Evolutionary conservation across 1,140 invertebrate species (phyloP).

Genomic region (Bombus turneri): DNA sequence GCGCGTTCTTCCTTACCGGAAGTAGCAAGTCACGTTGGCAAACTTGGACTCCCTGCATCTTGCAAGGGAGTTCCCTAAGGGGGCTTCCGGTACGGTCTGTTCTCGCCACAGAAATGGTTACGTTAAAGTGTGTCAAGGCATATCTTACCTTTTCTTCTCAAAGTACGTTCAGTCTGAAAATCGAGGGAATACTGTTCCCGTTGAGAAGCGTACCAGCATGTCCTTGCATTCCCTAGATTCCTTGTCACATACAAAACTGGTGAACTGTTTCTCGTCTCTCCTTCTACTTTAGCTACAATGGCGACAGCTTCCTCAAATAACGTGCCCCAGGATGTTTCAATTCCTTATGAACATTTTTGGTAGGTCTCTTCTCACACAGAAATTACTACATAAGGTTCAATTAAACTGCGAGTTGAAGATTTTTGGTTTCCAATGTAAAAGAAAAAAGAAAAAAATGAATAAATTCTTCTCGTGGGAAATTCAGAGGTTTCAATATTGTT

Average conservation of each 20-base stretch:
- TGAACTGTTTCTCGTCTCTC: not conserved
- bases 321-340: not conserved
- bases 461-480: not conserved
- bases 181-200: not conserved
- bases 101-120: constrained; percentile 53
- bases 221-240: constrained; percentile 14
- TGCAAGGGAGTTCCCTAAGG: constrained; percentile 39
- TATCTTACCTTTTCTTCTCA: constrained; percentile 48
- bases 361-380: not conserved
- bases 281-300: not conserved
- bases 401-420: not conserved
- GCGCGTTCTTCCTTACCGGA: constrained; percentile 58
- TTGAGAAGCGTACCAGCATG: not conserved
- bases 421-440: not conserved
- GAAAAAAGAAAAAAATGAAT: not conserved
- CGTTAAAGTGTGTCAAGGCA: constrained; percentile 49
- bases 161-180: constrained; percentile 11
- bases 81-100: constrained; percentile 48
- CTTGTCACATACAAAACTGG: not conserved
- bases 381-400: not conserved
- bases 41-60: constrained; percentile 64
- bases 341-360: not conserved
- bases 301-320: constrained; percentile 5
- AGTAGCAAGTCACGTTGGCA: constrained; percentile 59
- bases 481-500: not conserved